Evolutionary conservation across 2,888 invertebrate genomes (phyloP), one percentile per base, ranked within the genome.

Genomic region (Plebejus melissa): DNA sequence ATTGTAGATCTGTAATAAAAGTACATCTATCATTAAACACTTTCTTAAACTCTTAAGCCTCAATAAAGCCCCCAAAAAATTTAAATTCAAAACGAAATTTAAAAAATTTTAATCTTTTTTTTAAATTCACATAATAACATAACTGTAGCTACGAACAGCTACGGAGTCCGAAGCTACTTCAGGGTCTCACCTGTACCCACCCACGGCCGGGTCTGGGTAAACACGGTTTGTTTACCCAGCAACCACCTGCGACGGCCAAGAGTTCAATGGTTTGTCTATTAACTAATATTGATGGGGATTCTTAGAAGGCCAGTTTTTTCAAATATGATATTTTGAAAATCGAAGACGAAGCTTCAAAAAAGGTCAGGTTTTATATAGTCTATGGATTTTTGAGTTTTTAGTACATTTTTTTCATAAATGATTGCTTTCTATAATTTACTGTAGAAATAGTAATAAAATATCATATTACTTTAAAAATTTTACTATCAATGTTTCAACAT

Each of bases 241-340:
- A 84, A 82, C 88, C 88, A 88, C 87, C 87, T 86, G 88, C 86
- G 81, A 81, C 80, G 41, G 58, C 41, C 13, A 7, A 28, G 32
- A 65, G 65, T 65, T 65, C 32, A 65, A 65, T 36, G 6, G 32
- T 65, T 65, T 65, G 65, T 65, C 32, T 65, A 65, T 65, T 36
- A 65, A 65, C 65, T 36, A 65, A 65, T 65, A 65, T 65, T 32
- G 65, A 65, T 65, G 16, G 32, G 65, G 65, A 16, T 65, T 65
- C 65, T 65, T 6, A 16, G 65, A 65, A 65, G 60, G 2, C 32
- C 13, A 36, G 65, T 13, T 13, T 65, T 16, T 28, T 4, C 22
- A 22, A 22, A n/a, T 57, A 16, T 4, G n/a, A 57, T n/a, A n/a
- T 60, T 28, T 60, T 28, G 9, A 28, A 28, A 1, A 11, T 60